These are phyloP conservation scores for Sorex fumeus DNA, from an alignment of 2,113 vertebrate genomes.

Conservation along the genomic window DNA sequence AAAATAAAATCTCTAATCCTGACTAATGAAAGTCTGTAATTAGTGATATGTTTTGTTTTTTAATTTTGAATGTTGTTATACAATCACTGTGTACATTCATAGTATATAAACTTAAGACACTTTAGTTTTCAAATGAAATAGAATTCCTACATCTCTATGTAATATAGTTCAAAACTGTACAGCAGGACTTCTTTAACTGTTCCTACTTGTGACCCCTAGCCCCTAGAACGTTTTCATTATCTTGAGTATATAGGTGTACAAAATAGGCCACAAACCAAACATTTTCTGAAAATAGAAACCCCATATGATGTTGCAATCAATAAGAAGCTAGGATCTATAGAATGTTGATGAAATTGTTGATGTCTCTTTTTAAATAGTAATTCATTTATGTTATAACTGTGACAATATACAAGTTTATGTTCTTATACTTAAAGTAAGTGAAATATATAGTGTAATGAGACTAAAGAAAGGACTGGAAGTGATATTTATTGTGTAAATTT, in stretches of 20 bases:
- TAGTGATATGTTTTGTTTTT: not conserved
- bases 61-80: slow-evolving; percentile 34
- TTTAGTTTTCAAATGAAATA: slow-evolving; percentile 38
- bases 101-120: not conserved
- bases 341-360: slow-evolving; percentile 35
- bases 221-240: no score
- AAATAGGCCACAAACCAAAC: no score
- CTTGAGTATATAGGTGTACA: no score
- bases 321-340: not conserved
- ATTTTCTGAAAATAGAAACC: no score
- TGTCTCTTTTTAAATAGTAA: slow-evolving; percentile 22
- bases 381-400: not conserved
- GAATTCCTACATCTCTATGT: not conserved
- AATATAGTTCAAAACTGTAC: not conserved
- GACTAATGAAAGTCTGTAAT: slow-evolving; percentile 2
- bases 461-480: slow-evolving; percentile 26
- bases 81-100: not conserved
- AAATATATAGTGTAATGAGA: not conserved
- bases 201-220: no score
- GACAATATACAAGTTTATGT: not conserved
- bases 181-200: no score
- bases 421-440: slow-evolving; percentile 38
- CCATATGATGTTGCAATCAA: no score
- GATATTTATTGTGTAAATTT: slow-evolving; percentile 41
- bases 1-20: slow-evolving; percentile 36